A percentile compares a stretch with the other conserved stretches of the same genome.
Evolutionary conservation across 2,888 invertebrate species (phyloP).

Genomic region (Polia nebulosa): DNA sequence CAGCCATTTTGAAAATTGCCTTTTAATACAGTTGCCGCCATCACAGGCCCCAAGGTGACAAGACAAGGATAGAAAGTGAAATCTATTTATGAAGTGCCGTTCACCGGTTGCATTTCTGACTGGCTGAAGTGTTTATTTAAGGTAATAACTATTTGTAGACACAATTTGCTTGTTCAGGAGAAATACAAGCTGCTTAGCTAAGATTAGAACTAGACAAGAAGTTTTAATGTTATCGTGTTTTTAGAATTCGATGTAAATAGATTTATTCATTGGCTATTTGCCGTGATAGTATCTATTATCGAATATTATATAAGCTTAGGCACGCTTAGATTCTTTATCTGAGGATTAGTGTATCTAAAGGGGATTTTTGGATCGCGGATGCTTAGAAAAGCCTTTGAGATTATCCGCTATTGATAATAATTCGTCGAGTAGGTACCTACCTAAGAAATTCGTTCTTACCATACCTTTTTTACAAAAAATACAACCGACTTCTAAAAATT

Average conservation of each 20-base stretch:
- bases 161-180: constrained; percentile 58
- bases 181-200: constrained; percentile 24
- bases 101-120: constrained; percentile 78
- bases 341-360: constrained; percentile 20
- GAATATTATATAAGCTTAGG: constrained; percentile 23
- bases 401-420: constrained; percentile 25
- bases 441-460: too few species aligned
- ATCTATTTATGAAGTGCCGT: constrained; percentile 82
- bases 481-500: too few species aligned
- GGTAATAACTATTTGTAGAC: constrained; percentile 70
- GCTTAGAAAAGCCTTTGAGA: constrained; percentile 18
- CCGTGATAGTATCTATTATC: constrained; percentile 21
- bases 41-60: constrained; percentile 78
- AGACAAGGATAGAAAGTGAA: constrained; percentile 86
- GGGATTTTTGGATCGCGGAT: constrained; percentile 5
- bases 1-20: constrained; percentile 40
- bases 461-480: too few species aligned
- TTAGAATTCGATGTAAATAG: constrained; percentile 33
- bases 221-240: constrained; percentile 35
- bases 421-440: not conserved
- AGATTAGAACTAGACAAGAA: constrained; percentile 32
- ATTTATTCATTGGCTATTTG: constrained; percentile 16
- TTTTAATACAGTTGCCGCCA: constrained; percentile 37
- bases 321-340: constrained; percentile 29
- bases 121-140: constrained; percentile 66